A percentile compares a stretch with the other conserved stretches of the same genome.
Conservation (phyloP, 2,113 vertebrate genomes). For the Thomomys bottae region DNA sequence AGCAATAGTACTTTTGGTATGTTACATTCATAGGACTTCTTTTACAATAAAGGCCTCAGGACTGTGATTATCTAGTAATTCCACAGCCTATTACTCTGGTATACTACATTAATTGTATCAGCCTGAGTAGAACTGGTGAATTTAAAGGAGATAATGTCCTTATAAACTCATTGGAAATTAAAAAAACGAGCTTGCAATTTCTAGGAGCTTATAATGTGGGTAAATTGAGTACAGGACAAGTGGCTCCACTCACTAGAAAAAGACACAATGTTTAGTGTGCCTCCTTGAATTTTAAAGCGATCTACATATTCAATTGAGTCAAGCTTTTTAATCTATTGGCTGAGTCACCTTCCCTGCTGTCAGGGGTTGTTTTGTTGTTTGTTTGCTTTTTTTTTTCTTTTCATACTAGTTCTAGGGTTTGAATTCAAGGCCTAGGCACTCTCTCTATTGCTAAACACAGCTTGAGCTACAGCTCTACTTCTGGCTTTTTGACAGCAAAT, state of each 20-base stretch:
- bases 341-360: neutral
- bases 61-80: neutral
- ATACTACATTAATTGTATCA: neutral
- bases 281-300: neutral
- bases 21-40: neutral
- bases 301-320: neutral
- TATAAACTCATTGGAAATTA: neutral
- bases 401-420: too few species aligned
- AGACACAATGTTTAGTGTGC: neutral
- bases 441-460: too few species aligned
- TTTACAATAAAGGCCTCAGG: neutral
- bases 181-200: neutral
- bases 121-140: neutral
- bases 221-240: neutral
- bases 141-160: neutral
- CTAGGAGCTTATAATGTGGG: neutral
- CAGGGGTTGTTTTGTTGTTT: too few species aligned
- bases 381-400: too few species aligned
- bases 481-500: too few species aligned
- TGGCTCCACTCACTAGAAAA: neutral
- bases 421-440: too few species aligned
- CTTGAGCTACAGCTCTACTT: too few species aligned
- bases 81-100: neutral
- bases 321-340: neutral
- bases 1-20: neutral